Conservation (phyloP, 2,113 vertebrate genomes). For the Ciconia stormi region DNA sequence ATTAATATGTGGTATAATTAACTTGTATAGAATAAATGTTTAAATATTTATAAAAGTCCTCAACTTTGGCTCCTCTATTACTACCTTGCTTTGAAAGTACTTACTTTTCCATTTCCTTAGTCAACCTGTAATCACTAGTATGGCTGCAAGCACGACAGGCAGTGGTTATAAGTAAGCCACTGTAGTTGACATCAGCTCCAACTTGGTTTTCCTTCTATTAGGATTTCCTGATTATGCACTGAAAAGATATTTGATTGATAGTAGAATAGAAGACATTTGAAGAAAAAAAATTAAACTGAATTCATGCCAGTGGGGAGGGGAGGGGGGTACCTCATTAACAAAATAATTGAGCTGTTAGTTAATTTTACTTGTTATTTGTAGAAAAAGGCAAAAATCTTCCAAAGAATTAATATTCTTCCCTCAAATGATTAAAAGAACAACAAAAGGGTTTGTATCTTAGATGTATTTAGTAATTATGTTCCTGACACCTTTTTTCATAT, state of each 20-base stretch:
- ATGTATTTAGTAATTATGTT: conserved; percentile 71
- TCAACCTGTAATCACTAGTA: conserved; percentile 3
- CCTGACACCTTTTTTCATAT: conserved; percentile 64
- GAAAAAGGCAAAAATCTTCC: conserved; percentile 64
- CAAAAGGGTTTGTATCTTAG: conserved; percentile 65
- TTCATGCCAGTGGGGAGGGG: conserved; percentile 45
- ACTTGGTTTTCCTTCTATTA: conserved; percentile 32
- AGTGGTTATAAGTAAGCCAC: conserved; percentile 15
- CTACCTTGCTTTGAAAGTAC: background rate
- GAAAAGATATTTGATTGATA: conserved; percentile 68
- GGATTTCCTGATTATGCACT: conserved; percentile 45
- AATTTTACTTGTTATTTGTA: conserved; percentile 72
- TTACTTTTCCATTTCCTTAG: conserved; percentile 8
- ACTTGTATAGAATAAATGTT: background rate
- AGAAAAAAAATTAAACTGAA: conserved; percentile 50
- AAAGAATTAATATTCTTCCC: conserved; percentile 52
- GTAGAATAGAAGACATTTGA: conserved; percentile 45
- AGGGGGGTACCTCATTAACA: conserved; percentile 67
- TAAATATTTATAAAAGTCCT: background rate
- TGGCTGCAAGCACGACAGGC: background rate
- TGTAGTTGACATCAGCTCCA: conserved; percentile 6
- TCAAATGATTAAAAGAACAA: conserved; percentile 75
- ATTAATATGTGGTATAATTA: background rate
- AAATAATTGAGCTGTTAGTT: conserved; percentile 78
- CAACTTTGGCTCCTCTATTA: background rate